Evolutionary conservation across 2,113 vertebrate genomes (phyloP).

Genomic region (Proterorhinus semilunaris): DNA sequence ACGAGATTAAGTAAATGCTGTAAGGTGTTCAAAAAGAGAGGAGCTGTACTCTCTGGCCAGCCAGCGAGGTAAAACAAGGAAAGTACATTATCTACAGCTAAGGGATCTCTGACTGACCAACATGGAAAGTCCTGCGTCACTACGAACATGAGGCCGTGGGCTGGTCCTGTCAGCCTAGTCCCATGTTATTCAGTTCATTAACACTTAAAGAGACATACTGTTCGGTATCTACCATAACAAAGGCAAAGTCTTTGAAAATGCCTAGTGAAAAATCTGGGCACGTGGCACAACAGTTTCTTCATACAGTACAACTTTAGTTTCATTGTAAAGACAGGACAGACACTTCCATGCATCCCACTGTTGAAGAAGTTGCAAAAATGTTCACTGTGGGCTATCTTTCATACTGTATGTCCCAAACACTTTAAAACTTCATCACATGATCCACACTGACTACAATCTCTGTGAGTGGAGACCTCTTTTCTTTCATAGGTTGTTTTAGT

Average conservation of each 20-base stretch:
- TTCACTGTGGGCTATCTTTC: background rate
- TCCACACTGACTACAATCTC: background rate
- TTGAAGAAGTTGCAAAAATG: background rate
- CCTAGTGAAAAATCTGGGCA: background rate
- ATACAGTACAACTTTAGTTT: background rate
- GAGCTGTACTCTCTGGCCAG: slow-evolving; percentile 78
- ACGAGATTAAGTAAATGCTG: slow-evolving; percentile 59
- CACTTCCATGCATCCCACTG: background rate
- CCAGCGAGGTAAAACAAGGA: slow-evolving; percentile 74
- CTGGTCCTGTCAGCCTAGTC: slow-evolving; percentile 42
- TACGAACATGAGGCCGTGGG: slow-evolving; percentile 22
- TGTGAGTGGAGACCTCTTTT: background rate
- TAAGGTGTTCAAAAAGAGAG: slow-evolving; percentile 67
- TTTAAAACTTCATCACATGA: background rate
- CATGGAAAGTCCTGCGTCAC: slow-evolving; percentile 65
- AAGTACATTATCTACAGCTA: slow-evolving; percentile 70
- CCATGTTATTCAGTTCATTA: slow-evolving; percentile 29
- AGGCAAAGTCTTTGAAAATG: slow-evolving; percentile 1
- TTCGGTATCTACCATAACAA: slow-evolving; percentile 26
- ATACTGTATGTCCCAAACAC: background rate
- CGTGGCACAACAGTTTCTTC: background rate
- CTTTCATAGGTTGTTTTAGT: background rate
- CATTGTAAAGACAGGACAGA: background rate
- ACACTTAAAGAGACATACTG: slow-evolving; percentile 27
- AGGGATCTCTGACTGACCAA: slow-evolving; percentile 69